These are phyloP conservation scores for Galerucella nymphaeae DNA, from an alignment of 2,888 invertebrate species.

Conservation along the genomic window DNA sequence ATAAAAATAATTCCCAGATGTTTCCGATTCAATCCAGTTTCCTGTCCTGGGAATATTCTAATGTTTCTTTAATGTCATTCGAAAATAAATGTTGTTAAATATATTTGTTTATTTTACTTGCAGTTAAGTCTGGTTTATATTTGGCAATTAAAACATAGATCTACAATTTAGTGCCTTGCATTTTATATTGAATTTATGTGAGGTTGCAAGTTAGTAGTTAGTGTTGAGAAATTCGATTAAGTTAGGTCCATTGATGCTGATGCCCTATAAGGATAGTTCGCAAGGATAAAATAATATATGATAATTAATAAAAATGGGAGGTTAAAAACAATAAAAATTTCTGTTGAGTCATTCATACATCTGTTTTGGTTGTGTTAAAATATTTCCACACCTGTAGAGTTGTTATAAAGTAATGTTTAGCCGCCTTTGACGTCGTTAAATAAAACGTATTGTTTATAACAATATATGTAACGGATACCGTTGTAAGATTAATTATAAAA, in stretches of 20 bases:
- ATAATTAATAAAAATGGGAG: no score
- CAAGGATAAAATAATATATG: no score
- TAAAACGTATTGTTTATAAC: neutral
- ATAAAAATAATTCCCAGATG: conserved; percentile 8
- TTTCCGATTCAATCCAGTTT: neutral
- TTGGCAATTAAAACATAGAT: neutral
- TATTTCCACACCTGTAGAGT: conserved; percentile 2
- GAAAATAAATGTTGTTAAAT: neutral
- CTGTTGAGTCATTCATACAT: no score
- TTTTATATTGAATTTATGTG: conserved; percentile 22
- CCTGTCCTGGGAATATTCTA: conserved; percentile 7
- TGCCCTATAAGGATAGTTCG: no score
- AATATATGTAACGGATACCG: neutral
- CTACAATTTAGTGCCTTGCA: neutral
- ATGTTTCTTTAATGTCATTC: neutral
- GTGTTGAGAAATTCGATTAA: conserved; percentile 20
- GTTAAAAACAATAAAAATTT: no score
- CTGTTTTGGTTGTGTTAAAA: neutral
- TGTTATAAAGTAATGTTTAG: neutral
- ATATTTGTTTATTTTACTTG: neutral
- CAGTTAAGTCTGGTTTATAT: neutral
- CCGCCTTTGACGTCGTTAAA: neutral
- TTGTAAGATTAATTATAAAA: conserved; percentile 9
- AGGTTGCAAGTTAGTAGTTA: conserved; percentile 5
- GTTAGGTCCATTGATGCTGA: conserved; percentile 20